These are phyloP conservation scores for Deroptyus accipitrinus DNA, from an alignment of 2,113 vertebrate species.

Conservation along the genomic window DNA sequence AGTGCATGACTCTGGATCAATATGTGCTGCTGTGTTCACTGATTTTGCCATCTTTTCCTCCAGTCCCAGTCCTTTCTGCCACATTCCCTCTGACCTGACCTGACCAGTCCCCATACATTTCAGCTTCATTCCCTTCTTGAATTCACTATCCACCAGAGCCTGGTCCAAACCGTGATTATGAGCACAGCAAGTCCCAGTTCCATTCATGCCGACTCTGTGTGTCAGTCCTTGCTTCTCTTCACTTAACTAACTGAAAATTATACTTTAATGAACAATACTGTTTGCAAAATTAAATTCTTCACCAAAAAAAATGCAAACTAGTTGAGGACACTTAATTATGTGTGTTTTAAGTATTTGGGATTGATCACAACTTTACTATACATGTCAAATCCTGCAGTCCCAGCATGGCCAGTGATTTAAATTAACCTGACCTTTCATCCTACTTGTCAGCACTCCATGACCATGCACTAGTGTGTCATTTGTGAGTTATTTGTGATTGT, in stretches of 20 bases:
- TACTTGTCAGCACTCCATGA: neutral
- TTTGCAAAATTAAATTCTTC: neutral
- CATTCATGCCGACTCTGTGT: accelerated
- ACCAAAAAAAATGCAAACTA: neutral
- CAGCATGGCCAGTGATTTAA: neutral
- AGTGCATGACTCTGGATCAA: neutral
- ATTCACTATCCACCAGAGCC: neutral
- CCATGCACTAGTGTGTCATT: neutral
- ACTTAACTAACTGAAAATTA: neutral
- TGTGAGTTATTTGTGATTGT: constrained; percentile 29
- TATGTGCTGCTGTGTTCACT: neutral
- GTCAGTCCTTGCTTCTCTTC: neutral
- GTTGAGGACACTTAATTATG: neutral
- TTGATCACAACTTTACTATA: neutral
- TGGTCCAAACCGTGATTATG: neutral
- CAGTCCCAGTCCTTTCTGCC: neutral
- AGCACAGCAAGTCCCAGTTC: neutral
- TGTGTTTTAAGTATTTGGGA: neutral
- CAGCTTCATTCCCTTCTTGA: neutral
- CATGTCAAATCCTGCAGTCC: neutral
- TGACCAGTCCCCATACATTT: neutral
- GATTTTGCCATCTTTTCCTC: neutral
- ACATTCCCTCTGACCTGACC: neutral
- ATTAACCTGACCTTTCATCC: neutral
- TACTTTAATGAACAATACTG: neutral